phyloP scores from a whole-genome alignment of 2,113 vertebrate species.

The Xiphophorus couchianus region DNA sequence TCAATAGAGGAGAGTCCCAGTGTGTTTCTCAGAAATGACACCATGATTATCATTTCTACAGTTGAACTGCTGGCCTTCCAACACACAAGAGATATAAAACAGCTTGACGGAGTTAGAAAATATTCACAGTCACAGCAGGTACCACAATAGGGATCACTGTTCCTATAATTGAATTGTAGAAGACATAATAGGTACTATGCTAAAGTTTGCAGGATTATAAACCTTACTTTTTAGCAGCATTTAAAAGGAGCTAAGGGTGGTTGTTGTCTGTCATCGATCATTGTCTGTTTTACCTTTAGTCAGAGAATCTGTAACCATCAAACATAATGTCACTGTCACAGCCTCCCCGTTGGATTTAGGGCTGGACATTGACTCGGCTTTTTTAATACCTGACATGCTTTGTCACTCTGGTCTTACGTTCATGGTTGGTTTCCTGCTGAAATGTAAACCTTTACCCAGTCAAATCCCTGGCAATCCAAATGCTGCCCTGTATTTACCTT shows the following conservation, averaged over 20 bases:
- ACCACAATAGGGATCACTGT: not conserved
- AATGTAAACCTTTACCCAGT: no score
- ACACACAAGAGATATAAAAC: conserved; percentile 34
- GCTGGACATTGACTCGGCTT: no score
- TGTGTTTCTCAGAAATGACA: conserved; percentile 83
- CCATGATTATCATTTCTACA: conserved; percentile 88
- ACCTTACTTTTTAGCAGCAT: not conserved
- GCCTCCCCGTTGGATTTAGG: no score
- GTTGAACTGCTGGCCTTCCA: conserved; percentile 35
- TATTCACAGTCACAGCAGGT: conserved; percentile 16
- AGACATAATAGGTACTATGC: not conserved
- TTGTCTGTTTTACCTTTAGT: not conserved
- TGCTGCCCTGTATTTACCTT: no score
- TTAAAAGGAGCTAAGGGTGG: not conserved
- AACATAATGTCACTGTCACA: no score
- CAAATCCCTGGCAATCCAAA: no score
- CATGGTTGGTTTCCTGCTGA: no score
- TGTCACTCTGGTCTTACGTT: no score
- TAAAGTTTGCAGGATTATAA: not conserved
- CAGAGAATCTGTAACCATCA: no score
- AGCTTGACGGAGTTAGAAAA: conserved; percentile 21
- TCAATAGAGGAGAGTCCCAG: conserved; percentile 84
- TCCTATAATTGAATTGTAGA: conserved; percentile 38
- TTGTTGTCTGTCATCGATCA: not conserved
- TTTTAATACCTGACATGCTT: no score